These are phyloP conservation scores for Acronicta psi DNA, from an alignment of 2,888 invertebrate species.

Conservation along the genomic window DNA sequence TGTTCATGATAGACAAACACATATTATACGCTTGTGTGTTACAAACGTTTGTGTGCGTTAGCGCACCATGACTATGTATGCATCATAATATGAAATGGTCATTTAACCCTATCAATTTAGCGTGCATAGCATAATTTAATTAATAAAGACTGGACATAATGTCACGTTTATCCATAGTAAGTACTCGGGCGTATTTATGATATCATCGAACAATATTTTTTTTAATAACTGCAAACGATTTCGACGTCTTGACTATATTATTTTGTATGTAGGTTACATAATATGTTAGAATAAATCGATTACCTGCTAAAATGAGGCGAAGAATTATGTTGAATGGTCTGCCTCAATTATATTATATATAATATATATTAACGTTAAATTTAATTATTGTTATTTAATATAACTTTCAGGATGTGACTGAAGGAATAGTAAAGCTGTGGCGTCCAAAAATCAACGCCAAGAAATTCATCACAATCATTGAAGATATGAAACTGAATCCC, in stretches of 20 bases:
- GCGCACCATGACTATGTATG: constrained; percentile 6
- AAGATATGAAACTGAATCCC: constrained; percentile 74
- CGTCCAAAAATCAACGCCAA: constrained; percentile 76
- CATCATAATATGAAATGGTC: constrained; percentile 13
- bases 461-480: constrained; percentile 74
- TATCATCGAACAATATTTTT: no score
- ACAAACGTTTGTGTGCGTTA: neutral
- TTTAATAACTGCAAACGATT: no score
- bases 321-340: no score
- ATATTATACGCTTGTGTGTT: neutral
- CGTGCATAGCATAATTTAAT: constrained; percentile 18
- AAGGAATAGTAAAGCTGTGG: constrained; percentile 82
- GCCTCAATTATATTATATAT: no score
- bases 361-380: no score
- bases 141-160: constrained; percentile 14
- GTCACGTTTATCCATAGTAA: no score
- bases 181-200: no score
- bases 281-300: no score
- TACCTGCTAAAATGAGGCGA: no score
- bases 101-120: constrained; percentile 33
- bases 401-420: constrained; percentile 76
- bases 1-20: neutral
- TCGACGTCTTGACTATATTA: no score
- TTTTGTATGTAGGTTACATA: no score
- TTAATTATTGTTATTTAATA: neutral